Evolutionary conservation across 1,140 invertebrate genomes (phyloP).

Genomic region (Drosophila subobscura): DNA sequence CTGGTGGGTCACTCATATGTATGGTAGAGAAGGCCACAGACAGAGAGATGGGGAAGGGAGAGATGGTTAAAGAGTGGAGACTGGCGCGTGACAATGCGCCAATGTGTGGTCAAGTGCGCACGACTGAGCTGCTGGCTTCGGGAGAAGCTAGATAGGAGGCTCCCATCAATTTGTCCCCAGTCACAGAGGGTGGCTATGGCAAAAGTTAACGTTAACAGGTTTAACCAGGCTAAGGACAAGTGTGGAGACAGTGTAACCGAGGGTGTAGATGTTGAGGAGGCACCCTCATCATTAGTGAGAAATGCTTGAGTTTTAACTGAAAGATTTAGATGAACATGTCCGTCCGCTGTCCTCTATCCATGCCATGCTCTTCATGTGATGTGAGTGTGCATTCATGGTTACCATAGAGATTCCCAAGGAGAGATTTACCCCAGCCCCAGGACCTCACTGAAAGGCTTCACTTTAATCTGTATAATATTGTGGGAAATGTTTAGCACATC

Average conservation of each 20-base stretch:
- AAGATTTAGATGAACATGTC: constrained; percentile 57
- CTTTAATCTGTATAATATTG: constrained; percentile 36
- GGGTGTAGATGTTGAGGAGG: constrained; percentile 38
- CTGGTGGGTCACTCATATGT: constrained; percentile 57
- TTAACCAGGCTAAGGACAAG: constrained; percentile 77
- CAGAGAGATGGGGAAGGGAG: not conserved
- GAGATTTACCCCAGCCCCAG: constrained; percentile 24
- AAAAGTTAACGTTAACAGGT: constrained; percentile 80
- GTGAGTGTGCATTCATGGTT: constrained; percentile 12
- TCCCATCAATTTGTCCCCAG: constrained; percentile 58
- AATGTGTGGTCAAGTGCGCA: constrained; percentile 80
- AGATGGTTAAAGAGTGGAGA: not conserved
- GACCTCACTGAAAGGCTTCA: constrained; percentile 13
- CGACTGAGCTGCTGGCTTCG: constrained; percentile 58
- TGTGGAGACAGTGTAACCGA: constrained; percentile 54
- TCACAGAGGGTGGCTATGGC: constrained; percentile 28
- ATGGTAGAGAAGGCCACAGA: not conserved
- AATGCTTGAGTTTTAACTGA: constrained; percentile 65
- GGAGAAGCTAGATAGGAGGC: constrained; percentile 42
- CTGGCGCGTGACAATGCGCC: constrained; percentile 76
- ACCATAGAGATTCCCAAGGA: constrained; percentile 18
- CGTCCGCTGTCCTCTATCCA: not conserved
- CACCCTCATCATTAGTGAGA: constrained; percentile 70
- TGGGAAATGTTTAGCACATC: constrained; percentile 46
- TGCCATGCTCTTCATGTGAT: not conserved